These are phyloP conservation scores for Pheosia tremula DNA, from an alignment of 2,888 invertebrate species.

Conservation along the genomic window DNA sequence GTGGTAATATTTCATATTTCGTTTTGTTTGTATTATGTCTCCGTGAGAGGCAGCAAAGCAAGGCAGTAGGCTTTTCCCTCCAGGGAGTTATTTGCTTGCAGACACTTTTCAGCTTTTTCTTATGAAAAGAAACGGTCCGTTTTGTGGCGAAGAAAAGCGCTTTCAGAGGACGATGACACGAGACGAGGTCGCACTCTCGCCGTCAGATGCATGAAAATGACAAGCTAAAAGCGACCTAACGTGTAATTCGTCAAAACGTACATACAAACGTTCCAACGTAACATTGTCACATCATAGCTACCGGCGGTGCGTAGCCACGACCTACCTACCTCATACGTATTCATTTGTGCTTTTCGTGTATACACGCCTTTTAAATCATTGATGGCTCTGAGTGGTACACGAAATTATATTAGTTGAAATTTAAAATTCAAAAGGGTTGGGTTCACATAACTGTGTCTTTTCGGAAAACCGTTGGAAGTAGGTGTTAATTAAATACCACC, in stretches of 20 bases:
- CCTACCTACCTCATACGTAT: neutral
- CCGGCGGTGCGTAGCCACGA: neutral
- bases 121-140: constrained; percentile 84
- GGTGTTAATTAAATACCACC: neutral
- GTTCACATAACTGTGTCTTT: neutral
- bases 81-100: constrained; percentile 83
- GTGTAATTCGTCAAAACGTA: constrained; percentile 76
- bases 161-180: constrained; percentile 85
- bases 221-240: constrained; percentile 76
- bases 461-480: neutral
- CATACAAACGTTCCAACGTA: constrained; percentile 39
- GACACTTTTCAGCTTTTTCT: constrained; percentile 84
- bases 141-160: constrained; percentile 83
- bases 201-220: constrained; percentile 77
- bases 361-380: neutral
- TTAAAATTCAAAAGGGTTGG: neutral
- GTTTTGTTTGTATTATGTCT: constrained; percentile 60
- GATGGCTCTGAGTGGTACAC: neutral
- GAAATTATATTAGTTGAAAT: neutral
- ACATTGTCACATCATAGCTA: constrained; percentile 26
- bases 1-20: constrained; percentile 67
- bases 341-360: neutral
- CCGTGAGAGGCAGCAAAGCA: constrained; percentile 71
- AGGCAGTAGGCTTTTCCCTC: constrained; percentile 82
- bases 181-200: constrained; percentile 81